Evolutionary conservation across 2,113 vertebrate genomes (phyloP).

Genomic region (Prinia subflava): DNA sequence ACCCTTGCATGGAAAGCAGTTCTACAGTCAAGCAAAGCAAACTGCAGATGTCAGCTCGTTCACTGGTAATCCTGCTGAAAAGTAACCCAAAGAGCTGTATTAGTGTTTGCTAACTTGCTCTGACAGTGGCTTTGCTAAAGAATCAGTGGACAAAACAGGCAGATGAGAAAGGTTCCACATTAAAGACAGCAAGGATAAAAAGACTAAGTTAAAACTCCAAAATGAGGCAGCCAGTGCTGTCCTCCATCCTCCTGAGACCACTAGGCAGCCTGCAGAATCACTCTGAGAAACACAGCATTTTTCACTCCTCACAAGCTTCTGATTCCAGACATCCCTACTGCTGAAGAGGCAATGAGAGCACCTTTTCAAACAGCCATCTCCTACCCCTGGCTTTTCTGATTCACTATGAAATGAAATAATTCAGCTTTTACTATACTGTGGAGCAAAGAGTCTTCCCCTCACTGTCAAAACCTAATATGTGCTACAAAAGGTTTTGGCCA

Average conservation of each 20-base stretch:
- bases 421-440: background rate
- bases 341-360: background rate
- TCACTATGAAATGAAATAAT: background rate
- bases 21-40: background rate
- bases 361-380: background rate
- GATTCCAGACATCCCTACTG: background rate
- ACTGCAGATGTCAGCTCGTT: conserved; percentile 29
- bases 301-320: background rate
- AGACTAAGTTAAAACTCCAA: background rate
- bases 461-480: background rate
- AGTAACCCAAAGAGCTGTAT: background rate
- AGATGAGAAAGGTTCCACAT: background rate
- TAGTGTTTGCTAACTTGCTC: background rate
- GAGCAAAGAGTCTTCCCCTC: background rate
- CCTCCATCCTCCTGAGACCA: background rate
- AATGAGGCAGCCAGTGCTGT: background rate
- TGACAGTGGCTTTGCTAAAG: conserved; percentile 22
- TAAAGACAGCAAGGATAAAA: background rate
- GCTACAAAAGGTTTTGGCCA: background rate
- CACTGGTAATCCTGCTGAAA: conserved; percentile 19
- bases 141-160: background rate
- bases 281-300: background rate
- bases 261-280: background rate
- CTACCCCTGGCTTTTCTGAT: background rate
- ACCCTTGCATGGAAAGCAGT: background rate